Evolutionary conservation across 2,888 invertebrate genomes (phyloP), one percentile per base, ranked within the genome.

Genomic region (Drosophila algonquin): DNA sequence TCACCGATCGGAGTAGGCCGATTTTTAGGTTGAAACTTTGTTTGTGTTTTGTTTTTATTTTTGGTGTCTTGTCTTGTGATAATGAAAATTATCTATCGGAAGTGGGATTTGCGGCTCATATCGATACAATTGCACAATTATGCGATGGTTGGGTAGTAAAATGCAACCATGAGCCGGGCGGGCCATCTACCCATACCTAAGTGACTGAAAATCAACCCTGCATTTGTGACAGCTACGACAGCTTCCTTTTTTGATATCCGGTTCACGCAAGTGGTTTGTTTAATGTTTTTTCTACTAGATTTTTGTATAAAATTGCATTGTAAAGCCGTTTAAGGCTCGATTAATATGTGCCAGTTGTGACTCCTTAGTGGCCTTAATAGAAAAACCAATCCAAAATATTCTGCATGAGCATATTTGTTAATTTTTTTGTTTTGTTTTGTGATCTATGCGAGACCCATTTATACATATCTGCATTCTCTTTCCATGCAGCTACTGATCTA

Each of bases 241-340:
- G 77, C 87, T 82, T 87, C 89, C 90, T 91, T 91, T 91, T 89
- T 83, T 80, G 72, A 89, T 84, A 91, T 92, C 91, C 91, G 92
- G 89, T 90, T 87, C 80, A 88, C 84, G 78, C 76, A 86, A 89
- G 90, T 89, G 89, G 90, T 81, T 79, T 79, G 90, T 88, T 77
- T 80, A 75, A 78, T 63, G 46, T 77, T 80, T 84, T 89, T 64
- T 83, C 60, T 63, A 56, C 62, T 14, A 77, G 68, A 57, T 79
- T 80, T 73, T 54, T 35, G 30, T 24, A 45, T 61, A 52, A 80
- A 79, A 76, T 74, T 71, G 63, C 10, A 51, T 60, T 77, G 79
- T 53, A 53, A 51, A 55, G 53, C 60, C 35, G 62, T 75, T 81
- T 55, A 63, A 61, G 3, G 3, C 44, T 2, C 10, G 2, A 5